These are phyloP conservation scores for Pseudonaja textilis DNA, from an alignment of 2,113 vertebrate genomes.

Conservation along the genomic window DNA sequence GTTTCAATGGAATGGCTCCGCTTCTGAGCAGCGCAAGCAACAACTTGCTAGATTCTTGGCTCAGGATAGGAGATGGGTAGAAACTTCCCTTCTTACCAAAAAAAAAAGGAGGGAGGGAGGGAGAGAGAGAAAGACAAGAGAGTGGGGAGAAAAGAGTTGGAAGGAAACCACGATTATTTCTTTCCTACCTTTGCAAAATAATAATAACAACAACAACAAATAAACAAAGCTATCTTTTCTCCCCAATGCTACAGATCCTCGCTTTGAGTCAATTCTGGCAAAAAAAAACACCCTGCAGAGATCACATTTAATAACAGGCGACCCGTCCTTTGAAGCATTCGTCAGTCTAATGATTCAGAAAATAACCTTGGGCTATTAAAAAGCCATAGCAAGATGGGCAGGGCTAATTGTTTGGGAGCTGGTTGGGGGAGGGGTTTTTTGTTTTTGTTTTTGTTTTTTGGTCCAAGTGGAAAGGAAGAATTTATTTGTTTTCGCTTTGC, in stretches of 20 bases:
- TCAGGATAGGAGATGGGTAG: neutral
- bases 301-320: slow-evolving; percentile 51
- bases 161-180: neutral
- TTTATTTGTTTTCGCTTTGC: slow-evolving; percentile 55
- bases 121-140: no score
- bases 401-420: slow-evolving; percentile 16
- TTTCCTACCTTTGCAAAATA: neutral
- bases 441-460: no score
- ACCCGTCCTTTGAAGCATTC: slow-evolving; percentile 42
- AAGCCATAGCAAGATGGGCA: neutral
- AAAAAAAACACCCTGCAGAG: neutral
- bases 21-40: slow-evolving; percentile 4
- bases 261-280: slow-evolving; percentile 11
- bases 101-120: no score
- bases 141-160: neutral
- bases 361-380: slow-evolving; percentile 51
- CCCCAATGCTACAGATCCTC: slow-evolving; percentile 52
- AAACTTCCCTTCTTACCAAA: neutral
- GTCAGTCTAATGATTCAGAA: slow-evolving; percentile 63
- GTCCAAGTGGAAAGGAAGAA: neutral
- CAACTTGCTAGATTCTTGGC: slow-evolving; percentile 26
- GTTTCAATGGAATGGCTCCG: neutral
- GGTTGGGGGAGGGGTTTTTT: slow-evolving; percentile 34
- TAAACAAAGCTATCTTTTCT: neutral
- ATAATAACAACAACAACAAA: neutral